Percentiles rank a stretch among this genome's conserved stretches.
These are phyloP conservation scores for Laupala kohalensis DNA, from an alignment of 1,140 invertebrate species.

Conservation along the genomic window DNA sequence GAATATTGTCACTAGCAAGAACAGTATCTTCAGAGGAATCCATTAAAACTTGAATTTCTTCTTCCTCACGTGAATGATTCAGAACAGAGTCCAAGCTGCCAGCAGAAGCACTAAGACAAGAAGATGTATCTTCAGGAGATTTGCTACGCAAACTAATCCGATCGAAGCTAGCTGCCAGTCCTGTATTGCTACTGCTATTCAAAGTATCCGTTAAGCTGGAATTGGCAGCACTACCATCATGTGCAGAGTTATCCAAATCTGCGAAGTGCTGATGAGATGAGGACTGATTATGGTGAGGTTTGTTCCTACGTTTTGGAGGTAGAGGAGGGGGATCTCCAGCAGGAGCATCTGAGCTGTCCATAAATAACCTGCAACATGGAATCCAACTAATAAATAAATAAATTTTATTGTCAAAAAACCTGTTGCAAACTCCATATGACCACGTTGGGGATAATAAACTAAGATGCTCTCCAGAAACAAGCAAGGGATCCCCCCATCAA, in stretches of 20 bases:
- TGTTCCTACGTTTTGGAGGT: conserved; percentile 54
- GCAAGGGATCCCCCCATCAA: too few species aligned
- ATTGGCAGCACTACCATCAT: conserved; percentile 3
- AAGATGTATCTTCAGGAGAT: conserved; percentile 52
- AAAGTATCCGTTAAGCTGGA: conserved; percentile 11
- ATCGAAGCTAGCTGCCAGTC: conserved; percentile 8
- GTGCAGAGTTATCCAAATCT: conserved; percentile 1
- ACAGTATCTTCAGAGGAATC: conserved; percentile 34
- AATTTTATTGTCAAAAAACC: too few species aligned
- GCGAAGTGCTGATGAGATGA: neutral
- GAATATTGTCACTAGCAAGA: conserved; percentile 12
- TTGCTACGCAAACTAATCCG: conserved; percentile 36
- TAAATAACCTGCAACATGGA: too few species aligned
- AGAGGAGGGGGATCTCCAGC: conserved; percentile 48
- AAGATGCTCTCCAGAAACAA: too few species aligned
- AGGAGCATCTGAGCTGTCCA: conserved; percentile 29
- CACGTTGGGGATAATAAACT: too few species aligned
- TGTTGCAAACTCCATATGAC: too few species aligned
- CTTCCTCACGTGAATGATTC: conserved; percentile 67
- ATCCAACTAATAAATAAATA: too few species aligned
- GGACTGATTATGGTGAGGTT: conserved; percentile 23
- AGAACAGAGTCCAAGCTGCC: conserved; percentile 72
- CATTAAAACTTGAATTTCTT: conserved; percentile 47
- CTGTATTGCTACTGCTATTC: conserved; percentile 14
- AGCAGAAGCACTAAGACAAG: conserved; percentile 54